Conservation (phyloP, 2,113 vertebrate genomes). For the Clarias gariepinus region DNA sequence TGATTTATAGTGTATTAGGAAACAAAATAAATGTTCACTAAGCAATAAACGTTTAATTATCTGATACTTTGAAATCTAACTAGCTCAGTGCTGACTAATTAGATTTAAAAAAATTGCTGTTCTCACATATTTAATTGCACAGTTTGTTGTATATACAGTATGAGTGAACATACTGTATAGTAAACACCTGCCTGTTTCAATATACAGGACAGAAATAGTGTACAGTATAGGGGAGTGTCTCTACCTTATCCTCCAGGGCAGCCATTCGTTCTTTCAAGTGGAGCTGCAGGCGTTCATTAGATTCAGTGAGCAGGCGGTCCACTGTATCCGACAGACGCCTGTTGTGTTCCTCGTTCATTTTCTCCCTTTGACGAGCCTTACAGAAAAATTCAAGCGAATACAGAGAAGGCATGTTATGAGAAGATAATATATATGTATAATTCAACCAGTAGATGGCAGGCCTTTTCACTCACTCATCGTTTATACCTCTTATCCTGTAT, state of each 20-base stretch:
- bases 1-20: not conserved
- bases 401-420: not conserved
- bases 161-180: not conserved
- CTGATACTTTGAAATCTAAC: not conserved
- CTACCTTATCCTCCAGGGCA: slow-evolving; percentile 91
- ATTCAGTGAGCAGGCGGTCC: slow-evolving; percentile 92
- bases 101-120: not conserved
- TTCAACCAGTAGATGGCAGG: slow-evolving; percentile 48
- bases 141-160: not conserved
- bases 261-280: slow-evolving; percentile 97
- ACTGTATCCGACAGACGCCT: slow-evolving; percentile 92
- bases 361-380: slow-evolving; percentile 95
- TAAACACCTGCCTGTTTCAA: not conserved
- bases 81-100: not conserved
- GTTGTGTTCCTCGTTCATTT: slow-evolving; percentile 98
- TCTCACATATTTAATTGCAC: not conserved
- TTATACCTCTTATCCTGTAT: too few species aligned
- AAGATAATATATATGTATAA: not conserved
- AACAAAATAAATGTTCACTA: not conserved
- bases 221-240: not conserved
- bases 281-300: slow-evolving; percentile 92
- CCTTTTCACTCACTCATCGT: slow-evolving; percentile 6
- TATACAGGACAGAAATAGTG: not conserved
- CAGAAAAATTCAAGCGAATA: slow-evolving; percentile 14
- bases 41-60: not conserved